Evolutionary conservation across 2,113 vertebrate species (phyloP).

Genomic region (Hystrix brachyura): DNA sequence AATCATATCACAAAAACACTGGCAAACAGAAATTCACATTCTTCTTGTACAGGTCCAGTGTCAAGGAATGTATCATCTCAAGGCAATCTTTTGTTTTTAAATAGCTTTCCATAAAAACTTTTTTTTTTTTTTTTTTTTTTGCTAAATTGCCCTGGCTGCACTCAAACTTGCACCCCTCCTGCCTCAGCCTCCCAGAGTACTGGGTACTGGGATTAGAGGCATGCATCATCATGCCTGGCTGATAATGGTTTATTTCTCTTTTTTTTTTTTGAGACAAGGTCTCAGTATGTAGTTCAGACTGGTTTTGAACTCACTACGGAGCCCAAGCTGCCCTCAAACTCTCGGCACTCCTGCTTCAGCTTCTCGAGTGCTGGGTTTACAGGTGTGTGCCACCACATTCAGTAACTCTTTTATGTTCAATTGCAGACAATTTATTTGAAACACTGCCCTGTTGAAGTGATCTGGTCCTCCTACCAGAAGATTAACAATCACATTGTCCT

Average conservation of each 20-base stretch:
- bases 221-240: no score
- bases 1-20: neutral
- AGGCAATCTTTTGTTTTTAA: neutral
- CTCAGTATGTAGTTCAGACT: neutral
- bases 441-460: neutral
- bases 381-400: neutral
- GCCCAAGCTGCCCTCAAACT: neutral
- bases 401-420: neutral
- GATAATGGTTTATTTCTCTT: no score
- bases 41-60: neutral
- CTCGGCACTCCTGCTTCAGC: neutral
- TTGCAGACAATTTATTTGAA: neutral
- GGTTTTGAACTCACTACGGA: no score
- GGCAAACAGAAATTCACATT: conserved; percentile 6
- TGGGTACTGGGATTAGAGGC: no score
- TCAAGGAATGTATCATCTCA: neutral
- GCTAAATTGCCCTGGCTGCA: no score
- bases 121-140: neutral
- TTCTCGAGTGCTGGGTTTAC: neutral
- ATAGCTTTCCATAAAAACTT: neutral
- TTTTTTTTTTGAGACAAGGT: neutral
- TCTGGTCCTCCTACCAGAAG: neutral
- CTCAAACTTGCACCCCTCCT: no score
- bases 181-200: no score
- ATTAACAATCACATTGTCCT: neutral